Evolutionary conservation across 2,888 invertebrate species (phyloP), one percentile per base, ranked within the genome.

Genomic region (Thecocarcelia acutangulata): DNA sequence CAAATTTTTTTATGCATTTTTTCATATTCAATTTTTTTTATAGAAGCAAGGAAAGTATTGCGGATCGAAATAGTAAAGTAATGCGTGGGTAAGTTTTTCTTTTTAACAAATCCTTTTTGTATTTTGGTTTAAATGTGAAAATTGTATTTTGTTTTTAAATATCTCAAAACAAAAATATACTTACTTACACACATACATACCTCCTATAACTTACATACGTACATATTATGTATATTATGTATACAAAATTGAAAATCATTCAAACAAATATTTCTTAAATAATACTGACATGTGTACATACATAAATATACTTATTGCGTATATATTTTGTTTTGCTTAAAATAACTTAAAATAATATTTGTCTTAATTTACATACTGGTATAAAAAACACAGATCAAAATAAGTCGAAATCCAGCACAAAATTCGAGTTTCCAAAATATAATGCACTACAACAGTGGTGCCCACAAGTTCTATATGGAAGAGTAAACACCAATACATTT

Each of bases 21-120:
- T 78, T 78, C 78, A 82, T 78, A 42, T 70, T 78, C 64, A 78
- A 66, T 75, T 82, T 73, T 78, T 78, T 78, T 82, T 82, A 78
- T 82, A 82, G 78, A 79, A 79, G 78, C 78, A 78, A 75, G 75
- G 82, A 82, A 78, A 82, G 52, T 78, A 74, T 75, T 64, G 24
- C 54, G 74, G 82, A 82, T 58, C 59, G 59, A 42, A 70, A 59
- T 75, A 78, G 70, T 70, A 70, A 75, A 78, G 15, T 56, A 46
- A 58, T 37, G 50, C 78, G 61, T 44, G 82, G 82, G 82, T 82
- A 82, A 78, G 82, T 82, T 66, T 68, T 50, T 42, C 40, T 68
- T 40, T 42, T 61, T 37, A 21, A 21, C 12, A 42, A 63, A 54
- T 28, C 5, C 37, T 74, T 46, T 17, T 73, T 70, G 33, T 68